A percentile compares a stretch with the other conserved stretches of the same genome.
phyloP scores from a whole-genome alignment of 2,888 invertebrate genomes.

The Linnaemya vulpina region DNA sequence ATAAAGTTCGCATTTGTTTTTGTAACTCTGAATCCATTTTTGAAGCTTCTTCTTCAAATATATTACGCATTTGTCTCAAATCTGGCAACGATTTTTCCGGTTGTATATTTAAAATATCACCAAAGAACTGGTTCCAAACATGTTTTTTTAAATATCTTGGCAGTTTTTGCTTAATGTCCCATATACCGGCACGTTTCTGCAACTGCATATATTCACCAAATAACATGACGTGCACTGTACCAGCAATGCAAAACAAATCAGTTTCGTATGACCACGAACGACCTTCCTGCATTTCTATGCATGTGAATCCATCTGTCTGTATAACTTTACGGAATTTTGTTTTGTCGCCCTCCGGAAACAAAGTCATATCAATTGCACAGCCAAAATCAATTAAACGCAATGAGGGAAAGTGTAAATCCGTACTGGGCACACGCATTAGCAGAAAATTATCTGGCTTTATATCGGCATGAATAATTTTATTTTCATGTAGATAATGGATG shows the following conservation, averaged over 20 bases:
- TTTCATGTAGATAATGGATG: constrained; percentile 92
- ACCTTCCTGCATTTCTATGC: constrained; percentile 96
- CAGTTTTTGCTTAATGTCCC: constrained; percentile 88
- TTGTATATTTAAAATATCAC: constrained; percentile 91
- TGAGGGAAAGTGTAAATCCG: constrained; percentile 87
- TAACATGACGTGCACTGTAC: constrained; percentile 93
- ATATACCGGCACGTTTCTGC: constrained; percentile 86
- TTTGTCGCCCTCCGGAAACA: constrained; percentile 88
- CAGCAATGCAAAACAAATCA: constrained; percentile 95
- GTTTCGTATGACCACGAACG: constrained; percentile 98
- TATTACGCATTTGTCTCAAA: constrained; percentile 83
- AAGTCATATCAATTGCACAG: constrained; percentile 96
- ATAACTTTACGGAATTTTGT: constrained; percentile 91
- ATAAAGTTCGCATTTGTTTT: constrained; percentile 82
- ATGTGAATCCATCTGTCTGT: constrained; percentile 92
- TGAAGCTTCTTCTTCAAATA: constrained; percentile 81
- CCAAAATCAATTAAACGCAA: constrained; percentile 97
- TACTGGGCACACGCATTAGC: constrained; percentile 87
- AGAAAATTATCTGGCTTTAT: constrained; percentile 98
- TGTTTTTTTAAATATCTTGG: constrained; percentile 90
- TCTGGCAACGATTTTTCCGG: constrained; percentile 89
- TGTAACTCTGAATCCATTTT: constrained; percentile 83
- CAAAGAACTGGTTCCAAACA: constrained; percentile 93
- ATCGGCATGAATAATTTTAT: constrained; percentile 96
- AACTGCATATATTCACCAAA: constrained; percentile 96